Conservation (phyloP, 2,113 vertebrate species). For the Eidolon helvum region DNA sequence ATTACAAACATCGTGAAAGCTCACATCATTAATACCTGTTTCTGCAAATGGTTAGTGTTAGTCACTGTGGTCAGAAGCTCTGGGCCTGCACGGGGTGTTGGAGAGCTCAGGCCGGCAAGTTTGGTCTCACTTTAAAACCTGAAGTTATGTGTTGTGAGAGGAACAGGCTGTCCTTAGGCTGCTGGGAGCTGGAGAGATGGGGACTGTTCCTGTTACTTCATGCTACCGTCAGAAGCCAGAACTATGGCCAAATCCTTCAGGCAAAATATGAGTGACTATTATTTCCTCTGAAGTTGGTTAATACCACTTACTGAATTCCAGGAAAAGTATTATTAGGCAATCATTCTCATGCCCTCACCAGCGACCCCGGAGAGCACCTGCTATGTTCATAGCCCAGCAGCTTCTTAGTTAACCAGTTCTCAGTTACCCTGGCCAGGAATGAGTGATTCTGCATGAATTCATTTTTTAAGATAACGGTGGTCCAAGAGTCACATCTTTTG, state of each 20-base stretch:
- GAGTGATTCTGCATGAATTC: background rate
- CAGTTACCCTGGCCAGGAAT: background rate
- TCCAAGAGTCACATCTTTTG: background rate
- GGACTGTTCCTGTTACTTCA: background rate
- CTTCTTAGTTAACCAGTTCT: background rate
- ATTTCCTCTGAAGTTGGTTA: background rate
- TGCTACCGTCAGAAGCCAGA: background rate
- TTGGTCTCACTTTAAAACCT: background rate
- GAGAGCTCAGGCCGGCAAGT: background rate
- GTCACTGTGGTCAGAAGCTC: background rate
- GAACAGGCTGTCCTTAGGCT: background rate
- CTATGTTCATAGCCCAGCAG: background rate
- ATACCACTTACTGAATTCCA: background rate
- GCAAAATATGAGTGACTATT: background rate
- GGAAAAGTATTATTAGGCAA: background rate
- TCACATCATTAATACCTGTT: background rate
- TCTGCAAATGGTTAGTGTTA: background rate
- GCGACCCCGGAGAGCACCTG: background rate
- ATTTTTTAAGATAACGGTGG: background rate
- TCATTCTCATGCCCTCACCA: background rate
- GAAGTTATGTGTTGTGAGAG: background rate
- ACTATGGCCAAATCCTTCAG: background rate
- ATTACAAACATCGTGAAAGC: background rate
- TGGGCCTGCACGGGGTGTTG: background rate
- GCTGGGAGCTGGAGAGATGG: background rate